Conservation (phyloP, 1,140 invertebrate species). For the Monochamus saltuarius region DNA sequence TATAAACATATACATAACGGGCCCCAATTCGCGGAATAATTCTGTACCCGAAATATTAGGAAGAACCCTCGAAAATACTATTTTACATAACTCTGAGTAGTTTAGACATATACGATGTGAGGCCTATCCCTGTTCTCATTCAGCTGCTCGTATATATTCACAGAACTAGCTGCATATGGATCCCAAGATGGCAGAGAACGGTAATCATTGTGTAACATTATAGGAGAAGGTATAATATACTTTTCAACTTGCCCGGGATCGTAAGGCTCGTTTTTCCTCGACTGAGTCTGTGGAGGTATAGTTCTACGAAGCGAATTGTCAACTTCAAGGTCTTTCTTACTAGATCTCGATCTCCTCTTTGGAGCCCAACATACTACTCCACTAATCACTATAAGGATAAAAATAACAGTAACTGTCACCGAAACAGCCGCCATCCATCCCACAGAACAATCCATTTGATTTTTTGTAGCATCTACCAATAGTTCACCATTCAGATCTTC, state of each 20-base stretch:
- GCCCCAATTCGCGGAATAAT: constrained; percentile 3
- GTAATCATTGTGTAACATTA: constrained; percentile 58
- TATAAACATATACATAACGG: constrained; percentile 26
- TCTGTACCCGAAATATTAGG: constrained; percentile 28
- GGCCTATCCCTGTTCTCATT: constrained; percentile 61
- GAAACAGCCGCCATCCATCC: constrained; percentile 60
- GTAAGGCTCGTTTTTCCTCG: constrained; percentile 31
- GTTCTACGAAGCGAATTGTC: constrained; percentile 17
- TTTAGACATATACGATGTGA: constrained; percentile 65
- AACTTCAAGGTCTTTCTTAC: constrained; percentile 56
- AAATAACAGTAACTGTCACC: constrained; percentile 58
- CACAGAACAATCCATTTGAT: constrained; percentile 61
- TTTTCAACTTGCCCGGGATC: constrained; percentile 54
- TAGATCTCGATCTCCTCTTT: constrained; percentile 54
- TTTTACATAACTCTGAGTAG: constrained; percentile 11
- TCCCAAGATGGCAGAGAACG: constrained; percentile 61
- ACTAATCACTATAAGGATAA: constrained; percentile 58
- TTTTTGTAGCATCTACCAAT: constrained; percentile 59
- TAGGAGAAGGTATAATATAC: constrained; percentile 59
- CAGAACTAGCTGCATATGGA: constrained; percentile 55
- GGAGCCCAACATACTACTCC: constrained; percentile 60
- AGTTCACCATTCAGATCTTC: constrained; percentile 54
- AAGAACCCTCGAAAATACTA: constrained; percentile 26
- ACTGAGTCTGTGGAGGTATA: constrained; percentile 24
- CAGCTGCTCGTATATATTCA: constrained; percentile 61